phyloP scores from a whole-genome alignment of 2,888 invertebrate genomes.

The Hypomecis punctinalis region DNA sequence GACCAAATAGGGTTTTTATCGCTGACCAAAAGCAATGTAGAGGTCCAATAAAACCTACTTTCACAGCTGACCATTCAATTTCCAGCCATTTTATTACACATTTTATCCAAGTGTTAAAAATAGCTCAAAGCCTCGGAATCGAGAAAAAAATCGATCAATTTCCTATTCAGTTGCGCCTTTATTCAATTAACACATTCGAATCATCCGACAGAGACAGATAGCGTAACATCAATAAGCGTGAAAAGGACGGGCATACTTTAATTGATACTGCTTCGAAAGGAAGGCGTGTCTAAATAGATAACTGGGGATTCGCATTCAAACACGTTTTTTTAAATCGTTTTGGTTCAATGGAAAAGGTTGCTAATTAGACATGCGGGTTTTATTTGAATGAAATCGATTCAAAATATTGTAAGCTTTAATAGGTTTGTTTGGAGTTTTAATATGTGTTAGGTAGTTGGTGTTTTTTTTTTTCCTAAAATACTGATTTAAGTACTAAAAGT shows the following conservation, averaged over 20 bases:
- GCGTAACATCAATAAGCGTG: slow-evolving; percentile 36
- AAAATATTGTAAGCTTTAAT: slow-evolving; percentile 7
- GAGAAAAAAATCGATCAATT: neutral
- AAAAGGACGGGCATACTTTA: slow-evolving; percentile 54
- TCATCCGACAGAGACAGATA: slow-evolving; percentile 46
- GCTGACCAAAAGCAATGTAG: too few relatives aligned
- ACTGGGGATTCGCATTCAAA: slow-evolving; percentile 65
- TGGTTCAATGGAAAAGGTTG: slow-evolving; percentile 55
- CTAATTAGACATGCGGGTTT: slow-evolving; percentile 50
- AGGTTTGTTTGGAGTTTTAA: slow-evolving; percentile 6
- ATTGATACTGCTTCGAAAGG: slow-evolving; percentile 49
- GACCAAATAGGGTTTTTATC: too few relatives aligned
- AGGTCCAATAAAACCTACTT: too few relatives aligned
- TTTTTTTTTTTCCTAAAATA: neutral
- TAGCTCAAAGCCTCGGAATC: neutral
- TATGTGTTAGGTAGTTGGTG: neutral
- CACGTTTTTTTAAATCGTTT: slow-evolving; percentile 57
- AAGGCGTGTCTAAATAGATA: slow-evolving; percentile 80
- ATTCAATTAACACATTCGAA: slow-evolving; percentile 48
- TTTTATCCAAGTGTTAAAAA: neutral
- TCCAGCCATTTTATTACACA: too few relatives aligned
- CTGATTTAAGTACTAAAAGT: neutral
- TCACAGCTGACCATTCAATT: too few relatives aligned
- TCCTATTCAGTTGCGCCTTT: slow-evolving; percentile 49
- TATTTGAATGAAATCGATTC: slow-evolving; percentile 24